Evolutionary conservation across 2,797 vertebrate species (phyloP).

Genomic region (Sebastes elongatus): DNA sequence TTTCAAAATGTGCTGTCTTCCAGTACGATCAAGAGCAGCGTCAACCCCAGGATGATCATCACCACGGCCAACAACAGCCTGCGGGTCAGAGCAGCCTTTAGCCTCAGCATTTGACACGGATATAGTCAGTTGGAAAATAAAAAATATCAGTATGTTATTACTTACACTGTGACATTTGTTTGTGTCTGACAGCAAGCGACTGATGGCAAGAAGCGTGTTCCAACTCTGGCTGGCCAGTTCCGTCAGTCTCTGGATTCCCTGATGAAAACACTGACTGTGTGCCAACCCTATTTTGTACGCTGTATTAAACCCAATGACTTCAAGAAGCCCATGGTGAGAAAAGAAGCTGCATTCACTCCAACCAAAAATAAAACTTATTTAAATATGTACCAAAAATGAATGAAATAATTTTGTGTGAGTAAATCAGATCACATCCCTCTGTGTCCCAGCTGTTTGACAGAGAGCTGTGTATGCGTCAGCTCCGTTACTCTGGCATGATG

Average conservation of each 20-base stretch:
- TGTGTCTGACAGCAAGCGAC: slow-evolving; percentile 72
- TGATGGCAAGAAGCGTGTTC: slow-evolving; percentile 84
- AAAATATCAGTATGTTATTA: neutral
- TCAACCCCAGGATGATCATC: slow-evolving; percentile 70
- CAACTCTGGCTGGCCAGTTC: slow-evolving; percentile 92
- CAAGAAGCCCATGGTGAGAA: slow-evolving; percentile 94
- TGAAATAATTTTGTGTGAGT: neutral
- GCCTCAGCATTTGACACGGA: neutral
- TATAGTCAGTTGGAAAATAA: neutral
- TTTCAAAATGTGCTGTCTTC: slow-evolving; percentile 80
- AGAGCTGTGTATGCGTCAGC: slow-evolving; percentile 90
- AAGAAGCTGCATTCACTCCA: neutral
- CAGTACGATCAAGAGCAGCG: slow-evolving; percentile 23
- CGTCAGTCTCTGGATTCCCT: slow-evolving; percentile 94
- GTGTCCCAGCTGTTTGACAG: slow-evolving; percentile 89
- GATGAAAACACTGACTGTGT: slow-evolving; percentile 92
- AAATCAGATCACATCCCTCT: neutral
- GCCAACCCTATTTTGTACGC: slow-evolving; percentile 95
- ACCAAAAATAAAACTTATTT: neutral
- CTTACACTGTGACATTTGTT: neutral
- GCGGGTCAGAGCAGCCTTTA: slow-evolving; percentile 57
- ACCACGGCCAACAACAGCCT: slow-evolving; percentile 70
- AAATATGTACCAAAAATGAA: neutral
- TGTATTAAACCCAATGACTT: slow-evolving; percentile 97
- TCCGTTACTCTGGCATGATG: slow-evolving; percentile 97